Evolutionary conservation across 2,797 vertebrate species (phyloP).

Genomic region (Erpetoichthys calabaricus): DNA sequence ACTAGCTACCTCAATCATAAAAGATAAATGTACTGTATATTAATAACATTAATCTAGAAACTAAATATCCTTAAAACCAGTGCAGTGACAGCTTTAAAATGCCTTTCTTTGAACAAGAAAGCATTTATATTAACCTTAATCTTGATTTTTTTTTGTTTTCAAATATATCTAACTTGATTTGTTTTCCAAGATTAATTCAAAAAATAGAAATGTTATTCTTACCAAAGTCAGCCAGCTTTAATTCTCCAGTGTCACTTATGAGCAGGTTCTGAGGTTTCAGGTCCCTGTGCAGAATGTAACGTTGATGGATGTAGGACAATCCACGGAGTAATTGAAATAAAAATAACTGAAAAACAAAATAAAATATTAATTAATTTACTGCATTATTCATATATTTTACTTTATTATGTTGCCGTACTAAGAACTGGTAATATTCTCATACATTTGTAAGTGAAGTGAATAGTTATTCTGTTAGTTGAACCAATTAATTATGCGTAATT

Average conservation of each 20-base stretch:
- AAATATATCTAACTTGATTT: slow-evolving; percentile 30
- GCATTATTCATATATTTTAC: slow-evolving; percentile 9
- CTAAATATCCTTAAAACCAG: neutral
- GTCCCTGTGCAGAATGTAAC: slow-evolving; percentile 93
- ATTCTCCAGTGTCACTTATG: slow-evolving; percentile 89
- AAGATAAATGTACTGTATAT: too few relatives aligned
- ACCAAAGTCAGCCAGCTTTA: slow-evolving; percentile 97
- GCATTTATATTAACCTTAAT: too few relatives aligned
- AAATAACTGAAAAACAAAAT: slow-evolving; percentile 65
- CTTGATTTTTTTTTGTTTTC: too few relatives aligned
- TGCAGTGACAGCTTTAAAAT: too few relatives aligned
- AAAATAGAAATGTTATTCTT: slow-evolving; percentile 18
- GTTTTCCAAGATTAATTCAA: slow-evolving; percentile 28
- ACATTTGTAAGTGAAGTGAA: too few relatives aligned
- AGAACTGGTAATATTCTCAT: too few relatives aligned
- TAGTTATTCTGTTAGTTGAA: too few relatives aligned
- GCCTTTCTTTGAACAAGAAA: too few relatives aligned
- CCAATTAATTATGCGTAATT: too few relatives aligned
- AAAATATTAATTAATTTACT: slow-evolving; percentile 41
- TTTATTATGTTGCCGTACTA: too few relatives aligned
- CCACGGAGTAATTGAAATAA: slow-evolving; percentile 91
- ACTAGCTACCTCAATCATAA: too few relatives aligned
- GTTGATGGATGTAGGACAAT: slow-evolving; percentile 92
- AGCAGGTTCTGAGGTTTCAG: slow-evolving; percentile 96
- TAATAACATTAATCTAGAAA: neutral